A percentile compares a stretch with the other conserved stretches of the same genome.
Conservation (phyloP, 2,888 invertebrate species). For the Auanema sp. region DNA sequence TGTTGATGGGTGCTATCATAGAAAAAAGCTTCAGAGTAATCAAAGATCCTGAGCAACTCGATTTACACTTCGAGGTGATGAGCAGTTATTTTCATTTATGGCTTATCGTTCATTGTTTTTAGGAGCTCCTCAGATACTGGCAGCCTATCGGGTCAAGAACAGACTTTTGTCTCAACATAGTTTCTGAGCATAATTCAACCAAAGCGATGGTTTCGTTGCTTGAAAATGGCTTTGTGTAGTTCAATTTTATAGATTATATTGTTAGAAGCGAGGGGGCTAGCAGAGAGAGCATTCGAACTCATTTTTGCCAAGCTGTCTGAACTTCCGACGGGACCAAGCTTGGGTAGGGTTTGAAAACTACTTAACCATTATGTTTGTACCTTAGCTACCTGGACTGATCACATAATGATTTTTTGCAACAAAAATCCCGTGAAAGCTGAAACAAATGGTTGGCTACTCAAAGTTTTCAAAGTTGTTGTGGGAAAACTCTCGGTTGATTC, state of each 20-base stretch:
- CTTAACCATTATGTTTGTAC: no score
- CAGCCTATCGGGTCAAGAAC: conserved; percentile 46
- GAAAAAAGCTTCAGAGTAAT: conserved; percentile 32
- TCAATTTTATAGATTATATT: conserved; percentile 19
- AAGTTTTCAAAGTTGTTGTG: conserved; percentile 22
- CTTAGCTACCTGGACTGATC: conserved; percentile 36
- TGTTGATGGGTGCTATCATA: conserved; percentile 44
- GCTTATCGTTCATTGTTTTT: neutral
- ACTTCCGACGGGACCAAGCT: neutral
- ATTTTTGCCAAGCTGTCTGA: conserved; percentile 37
- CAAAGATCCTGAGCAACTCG: neutral
- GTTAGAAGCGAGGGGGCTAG: conserved; percentile 42
- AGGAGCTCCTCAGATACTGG: conserved; percentile 47
- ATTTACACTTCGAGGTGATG: neutral
- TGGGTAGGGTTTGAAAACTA: no score
- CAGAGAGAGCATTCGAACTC: conserved; percentile 47
- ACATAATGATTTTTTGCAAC: conserved; percentile 25
- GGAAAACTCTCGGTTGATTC: neutral
- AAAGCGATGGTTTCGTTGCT: conserved; percentile 18
- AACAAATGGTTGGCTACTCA: conserved; percentile 36
- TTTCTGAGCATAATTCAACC: conserved; percentile 26
- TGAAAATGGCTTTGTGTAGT: neutral
- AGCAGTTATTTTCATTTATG: neutral
- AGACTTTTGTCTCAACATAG: conserved; percentile 53
- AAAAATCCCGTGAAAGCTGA: conserved; percentile 22